These are phyloP conservation scores for Eilema sororculum DNA, from an alignment of 2,888 invertebrate species.

Conservation along the genomic window DNA sequence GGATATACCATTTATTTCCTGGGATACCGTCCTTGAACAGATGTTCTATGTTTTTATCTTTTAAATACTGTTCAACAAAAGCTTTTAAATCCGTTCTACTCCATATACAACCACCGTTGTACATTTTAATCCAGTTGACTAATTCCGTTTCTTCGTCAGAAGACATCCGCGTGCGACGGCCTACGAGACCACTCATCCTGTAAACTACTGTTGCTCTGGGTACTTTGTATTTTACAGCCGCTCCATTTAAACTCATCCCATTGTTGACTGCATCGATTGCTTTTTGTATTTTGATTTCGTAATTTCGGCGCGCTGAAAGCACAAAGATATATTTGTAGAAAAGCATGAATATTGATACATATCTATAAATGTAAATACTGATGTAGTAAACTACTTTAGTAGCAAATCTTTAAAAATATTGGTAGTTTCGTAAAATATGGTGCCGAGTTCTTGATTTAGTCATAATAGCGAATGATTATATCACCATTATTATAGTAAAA, in stretches of 20 bases:
- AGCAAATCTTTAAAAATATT: background rate
- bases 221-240: conserved; percentile 8
- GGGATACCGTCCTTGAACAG: conserved; percentile 9
- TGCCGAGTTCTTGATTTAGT: too few relatives aligned
- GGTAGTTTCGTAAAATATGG: background rate
- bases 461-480: too few relatives aligned
- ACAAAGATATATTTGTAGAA: background rate
- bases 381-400: background rate
- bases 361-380: too few relatives aligned
- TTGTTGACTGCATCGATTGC: conserved; percentile 17
- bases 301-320: background rate
- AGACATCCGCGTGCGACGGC: conserved; percentile 9
- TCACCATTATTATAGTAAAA: background rate
- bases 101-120: background rate
- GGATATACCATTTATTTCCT: conserved; percentile 9
- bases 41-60: conserved; percentile 7
- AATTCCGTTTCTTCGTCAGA: conserved; percentile 11
- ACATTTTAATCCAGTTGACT: conserved; percentile 8
- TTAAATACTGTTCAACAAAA: conserved; percentile 13
- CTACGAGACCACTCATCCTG: conserved; percentile 9
- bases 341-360: background rate
- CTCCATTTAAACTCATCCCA: conserved; percentile 16
- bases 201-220: conserved; percentile 11
- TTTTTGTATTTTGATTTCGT: conserved; percentile 11
- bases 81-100: conserved; percentile 5